A percentile compares a stretch with the other conserved stretches of the same genome.
These are phyloP conservation scores for Meda fulgida DNA, from an alignment of 2,797 vertebrate genomes.

Conservation along the genomic window DNA sequence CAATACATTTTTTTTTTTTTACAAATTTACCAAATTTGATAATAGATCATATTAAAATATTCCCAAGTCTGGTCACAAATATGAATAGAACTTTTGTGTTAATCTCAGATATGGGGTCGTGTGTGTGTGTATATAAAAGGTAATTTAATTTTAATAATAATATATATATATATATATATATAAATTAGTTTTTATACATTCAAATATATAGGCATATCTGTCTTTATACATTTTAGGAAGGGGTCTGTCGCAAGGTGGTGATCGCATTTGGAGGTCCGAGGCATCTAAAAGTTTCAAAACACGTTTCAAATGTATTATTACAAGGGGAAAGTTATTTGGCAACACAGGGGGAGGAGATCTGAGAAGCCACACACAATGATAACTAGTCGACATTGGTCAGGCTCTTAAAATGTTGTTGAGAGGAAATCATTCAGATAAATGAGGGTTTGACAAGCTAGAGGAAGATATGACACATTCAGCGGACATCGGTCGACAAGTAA, in stretches of 20 bases:
- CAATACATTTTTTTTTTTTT: background rate
- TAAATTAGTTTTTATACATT: background rate
- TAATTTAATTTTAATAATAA: no score
- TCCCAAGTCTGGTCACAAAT: background rate
- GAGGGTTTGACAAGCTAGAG: constrained; percentile 28
- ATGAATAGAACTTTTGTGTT: background rate
- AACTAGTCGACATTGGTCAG: constrained; percentile 55
- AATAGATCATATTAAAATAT: background rate
- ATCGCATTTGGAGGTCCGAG: background rate
- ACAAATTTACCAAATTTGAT: background rate
- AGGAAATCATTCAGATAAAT: constrained; percentile 18
- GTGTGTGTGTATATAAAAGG: no score
- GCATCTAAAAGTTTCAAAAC: background rate
- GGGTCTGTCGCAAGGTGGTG: background rate
- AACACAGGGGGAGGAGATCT: constrained; percentile 53
- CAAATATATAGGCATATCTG: background rate
- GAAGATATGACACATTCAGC: constrained; percentile 58
- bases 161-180: no score
- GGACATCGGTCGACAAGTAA: constrained; percentile 34
- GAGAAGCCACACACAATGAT: constrained; percentile 51
- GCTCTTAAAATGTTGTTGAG: constrained; percentile 48
- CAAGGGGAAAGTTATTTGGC: constrained; percentile 26
- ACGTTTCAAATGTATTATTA: background rate
- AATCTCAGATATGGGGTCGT: background rate
- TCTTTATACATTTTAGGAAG: background rate